Base-by-base conservation (phyloP, 1,140 invertebrate genomes). In the Hypothenemus hampei region DNA sequence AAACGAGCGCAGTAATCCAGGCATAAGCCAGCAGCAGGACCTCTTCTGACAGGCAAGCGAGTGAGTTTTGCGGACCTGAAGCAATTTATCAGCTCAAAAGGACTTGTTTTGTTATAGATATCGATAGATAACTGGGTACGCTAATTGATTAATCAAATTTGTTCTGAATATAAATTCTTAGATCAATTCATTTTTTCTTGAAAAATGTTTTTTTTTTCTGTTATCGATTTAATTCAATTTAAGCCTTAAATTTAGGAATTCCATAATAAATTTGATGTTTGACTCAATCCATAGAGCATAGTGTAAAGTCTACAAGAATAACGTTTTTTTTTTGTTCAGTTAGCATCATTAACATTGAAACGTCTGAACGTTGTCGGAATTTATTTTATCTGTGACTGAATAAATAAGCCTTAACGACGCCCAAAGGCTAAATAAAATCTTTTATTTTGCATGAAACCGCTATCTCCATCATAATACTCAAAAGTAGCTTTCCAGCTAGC, bases 1-100 rank as follows among this genome's bases (percentile, higher is more conserved):
- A 45, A 45, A 45, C 43, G 43, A 45, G 43, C 43, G 11, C 43
- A 29, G 43, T 45, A 45, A 45, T 45, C 43, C 43, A n/a, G 43
- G 13, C 43, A 45, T 45, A 45, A 45, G 43, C 43, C 43, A 45
- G 43, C 31, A 10, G 43, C 43, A 45, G 43, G 43, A 29, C 43
- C 39, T 41, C 16, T 19, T 41, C 39, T n/a, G n/a, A n/a, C n/a
- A n/a, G n/a, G n/a, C n/a, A n/a, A 4, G 35, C 11, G 11, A 37
- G 4, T 15, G 35, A 37, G 35, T 37, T 15, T 15, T 37, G 10
- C 43, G 20, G 24, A 18, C 15, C 13, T 7, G 43, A 29, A 18
- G 43, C 43, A 45, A 45, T 45, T 45, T 45, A 45, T 45, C 43
- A 45, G 20, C 11, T 8, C 22, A 43, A 7, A 11, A 23, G 20